A percentile compares a stretch with the other conserved stretches of the same genome.
Conservation (phyloP, 2,797 vertebrate species). For the Sylvia borin region DNA sequence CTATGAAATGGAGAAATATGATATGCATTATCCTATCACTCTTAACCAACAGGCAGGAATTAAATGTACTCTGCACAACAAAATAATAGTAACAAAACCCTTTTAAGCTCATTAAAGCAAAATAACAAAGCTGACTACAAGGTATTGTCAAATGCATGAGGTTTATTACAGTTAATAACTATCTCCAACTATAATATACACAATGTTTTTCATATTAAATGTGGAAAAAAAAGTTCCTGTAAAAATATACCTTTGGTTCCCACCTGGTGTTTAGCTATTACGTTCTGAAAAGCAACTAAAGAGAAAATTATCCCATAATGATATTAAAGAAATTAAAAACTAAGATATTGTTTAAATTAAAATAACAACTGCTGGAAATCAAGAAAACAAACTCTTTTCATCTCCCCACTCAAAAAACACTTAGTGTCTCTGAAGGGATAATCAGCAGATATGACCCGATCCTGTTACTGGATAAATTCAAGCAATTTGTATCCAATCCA, state of each 20-base stretch:
- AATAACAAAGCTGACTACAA: slow-evolving; percentile 49
- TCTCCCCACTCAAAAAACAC: background rate
- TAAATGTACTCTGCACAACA: background rate
- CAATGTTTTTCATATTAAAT: background rate
- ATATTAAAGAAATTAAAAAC: background rate
- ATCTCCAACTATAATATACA: background rate
- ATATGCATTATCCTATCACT: background rate
- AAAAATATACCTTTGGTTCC: background rate
- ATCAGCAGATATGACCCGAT: background rate
- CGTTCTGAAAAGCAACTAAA: background rate
- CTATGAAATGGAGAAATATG: background rate
- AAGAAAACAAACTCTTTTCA: background rate
- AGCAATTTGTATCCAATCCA: background rate
- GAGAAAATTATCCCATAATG: background rate
- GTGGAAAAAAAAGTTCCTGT: background rate
- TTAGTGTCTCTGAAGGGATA: background rate
- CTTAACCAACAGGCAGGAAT: background rate
- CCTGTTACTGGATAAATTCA: background rate
- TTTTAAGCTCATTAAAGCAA: background rate
- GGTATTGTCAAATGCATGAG: background rate
- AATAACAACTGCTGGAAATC: background rate
- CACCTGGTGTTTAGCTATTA: background rate
- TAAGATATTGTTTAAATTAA: background rate
- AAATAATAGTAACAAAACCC: background rate
- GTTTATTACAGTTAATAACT: slow-evolving; percentile 39